Conservation (phyloP, 2,888 invertebrate genomes). For the Yponomeuta evonymella region DNA sequence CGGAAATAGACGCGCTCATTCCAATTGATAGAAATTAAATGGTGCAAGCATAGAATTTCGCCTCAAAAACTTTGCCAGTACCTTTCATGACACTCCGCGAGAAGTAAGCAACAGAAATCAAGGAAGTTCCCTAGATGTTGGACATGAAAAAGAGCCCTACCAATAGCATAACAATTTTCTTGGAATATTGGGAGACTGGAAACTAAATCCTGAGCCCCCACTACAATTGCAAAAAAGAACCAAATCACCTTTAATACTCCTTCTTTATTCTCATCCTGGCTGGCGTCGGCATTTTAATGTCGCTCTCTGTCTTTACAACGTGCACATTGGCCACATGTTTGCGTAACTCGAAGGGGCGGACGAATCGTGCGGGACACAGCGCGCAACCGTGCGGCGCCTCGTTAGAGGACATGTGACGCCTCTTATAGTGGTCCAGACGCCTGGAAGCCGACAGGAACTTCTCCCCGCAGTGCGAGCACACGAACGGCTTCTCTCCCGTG, state of each 20-base stretch:
- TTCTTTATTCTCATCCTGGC: constrained; percentile 15
- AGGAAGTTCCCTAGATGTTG: too few species aligned
- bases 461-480: constrained; percentile 51
- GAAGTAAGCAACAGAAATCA: too few species aligned
- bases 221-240: background rate
- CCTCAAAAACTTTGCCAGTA: too few species aligned
- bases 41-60: too few species aligned
- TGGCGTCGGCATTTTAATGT: constrained; percentile 25
- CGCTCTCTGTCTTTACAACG: constrained; percentile 27
- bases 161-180: too few species aligned
- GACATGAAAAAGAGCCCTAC: too few species aligned
- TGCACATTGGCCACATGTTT: constrained; percentile 52
- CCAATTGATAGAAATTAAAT: too few species aligned
- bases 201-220: background rate
- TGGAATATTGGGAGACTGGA: too few species aligned
- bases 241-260: constrained; percentile 20
- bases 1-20: too few species aligned
- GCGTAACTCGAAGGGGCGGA: constrained; percentile 55
- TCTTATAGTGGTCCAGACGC: constrained; percentile 53
- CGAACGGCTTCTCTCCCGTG: constrained; percentile 53
- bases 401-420: constrained; percentile 44
- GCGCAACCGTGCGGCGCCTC: constrained; percentile 51
- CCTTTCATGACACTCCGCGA: too few species aligned
- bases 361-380: constrained; percentile 50
- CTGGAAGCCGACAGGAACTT: constrained; percentile 58